phyloP scores from a whole-genome alignment of 2,797 vertebrate genomes.

The Anabacerthia variegaticeps region DNA sequence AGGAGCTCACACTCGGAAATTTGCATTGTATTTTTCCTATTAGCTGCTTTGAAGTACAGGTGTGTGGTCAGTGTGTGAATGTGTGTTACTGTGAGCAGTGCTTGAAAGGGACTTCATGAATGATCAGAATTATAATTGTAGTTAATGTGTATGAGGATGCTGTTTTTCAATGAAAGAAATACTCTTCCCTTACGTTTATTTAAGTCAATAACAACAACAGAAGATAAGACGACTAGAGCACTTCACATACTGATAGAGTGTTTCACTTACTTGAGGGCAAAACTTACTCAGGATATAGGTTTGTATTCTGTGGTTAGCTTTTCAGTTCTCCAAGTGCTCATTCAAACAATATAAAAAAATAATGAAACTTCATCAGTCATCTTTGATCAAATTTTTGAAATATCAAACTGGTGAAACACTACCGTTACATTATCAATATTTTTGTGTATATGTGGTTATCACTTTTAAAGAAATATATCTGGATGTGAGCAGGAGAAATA shows the following conservation, averaged over 20 bases:
- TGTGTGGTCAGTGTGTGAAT: not conserved
- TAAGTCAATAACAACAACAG: not conserved
- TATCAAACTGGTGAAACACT: not conserved
- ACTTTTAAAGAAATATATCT: not conserved
- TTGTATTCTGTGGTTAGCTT: not conserved
- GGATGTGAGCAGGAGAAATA: not conserved
- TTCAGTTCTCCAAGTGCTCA: not conserved
- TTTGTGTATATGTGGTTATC: not conserved
- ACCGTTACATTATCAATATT: not conserved
- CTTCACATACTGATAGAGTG: not conserved
- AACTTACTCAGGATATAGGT: not conserved
- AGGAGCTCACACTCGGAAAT: not conserved
- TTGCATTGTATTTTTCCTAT: not conserved
- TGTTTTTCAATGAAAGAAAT: not conserved
- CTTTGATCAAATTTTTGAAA: not conserved
- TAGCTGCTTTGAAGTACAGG: not conserved
- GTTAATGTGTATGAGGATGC: not conserved
- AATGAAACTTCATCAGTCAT: not conserved
- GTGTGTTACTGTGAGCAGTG: not conserved
- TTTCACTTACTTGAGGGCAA: not conserved
- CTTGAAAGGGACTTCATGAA: not conserved
- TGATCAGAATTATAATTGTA: not conserved
- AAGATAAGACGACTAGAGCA: not conserved
- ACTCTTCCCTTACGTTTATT: not conserved
- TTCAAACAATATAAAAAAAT: not conserved